Conservation (phyloP, 2,113 vertebrate genomes). For the Paraplagusia blochii region DNA sequence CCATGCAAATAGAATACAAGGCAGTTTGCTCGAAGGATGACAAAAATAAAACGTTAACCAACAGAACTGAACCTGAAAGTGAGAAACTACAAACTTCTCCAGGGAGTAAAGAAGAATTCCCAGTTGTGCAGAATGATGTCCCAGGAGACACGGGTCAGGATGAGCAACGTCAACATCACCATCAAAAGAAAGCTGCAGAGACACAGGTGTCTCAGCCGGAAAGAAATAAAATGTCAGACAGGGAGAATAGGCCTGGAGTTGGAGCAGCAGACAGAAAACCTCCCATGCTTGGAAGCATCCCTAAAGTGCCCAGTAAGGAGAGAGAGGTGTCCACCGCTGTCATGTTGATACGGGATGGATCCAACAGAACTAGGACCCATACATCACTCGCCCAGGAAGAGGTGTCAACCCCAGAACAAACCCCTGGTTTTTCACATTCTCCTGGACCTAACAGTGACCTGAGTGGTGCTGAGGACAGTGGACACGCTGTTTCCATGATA, state of each 20-base stretch:
- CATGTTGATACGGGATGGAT: conserved; percentile 67
- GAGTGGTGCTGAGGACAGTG: conserved; percentile 26
- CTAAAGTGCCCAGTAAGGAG: conserved; percentile 71
- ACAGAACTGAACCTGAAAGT: conserved; percentile 18
- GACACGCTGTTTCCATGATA: conserved; percentile 78
- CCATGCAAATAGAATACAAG: conserved; percentile 77
- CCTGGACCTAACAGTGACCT: conserved; percentile 11
- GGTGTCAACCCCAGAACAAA: conserved; percentile 5
- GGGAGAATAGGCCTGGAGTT: conserved; percentile 18
- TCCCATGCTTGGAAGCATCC: conserved; percentile 56
- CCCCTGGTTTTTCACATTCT: conserved; percentile 40
- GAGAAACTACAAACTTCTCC: conserved; percentile 11
- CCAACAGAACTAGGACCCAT: conserved; percentile 42
- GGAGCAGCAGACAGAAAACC: conserved; percentile 40
- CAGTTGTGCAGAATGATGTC: conserved; percentile 9
- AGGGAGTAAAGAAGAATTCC: no score
- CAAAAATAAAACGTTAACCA: conserved; percentile 45
- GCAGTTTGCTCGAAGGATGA: conserved; percentile 75
- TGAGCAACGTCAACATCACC: conserved; percentile 22
- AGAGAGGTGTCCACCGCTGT: conserved; percentile 74
- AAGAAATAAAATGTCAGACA: conserved; percentile 26
- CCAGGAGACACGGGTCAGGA: conserved; percentile 1
- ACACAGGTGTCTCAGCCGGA: conserved; percentile 24
- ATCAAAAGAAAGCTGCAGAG: conserved; percentile 20
- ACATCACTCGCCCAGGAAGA: conserved; percentile 41